These are phyloP conservation scores for Galbula dea DNA, from an alignment of 2,113 vertebrate genomes.

Conservation along the genomic window DNA sequence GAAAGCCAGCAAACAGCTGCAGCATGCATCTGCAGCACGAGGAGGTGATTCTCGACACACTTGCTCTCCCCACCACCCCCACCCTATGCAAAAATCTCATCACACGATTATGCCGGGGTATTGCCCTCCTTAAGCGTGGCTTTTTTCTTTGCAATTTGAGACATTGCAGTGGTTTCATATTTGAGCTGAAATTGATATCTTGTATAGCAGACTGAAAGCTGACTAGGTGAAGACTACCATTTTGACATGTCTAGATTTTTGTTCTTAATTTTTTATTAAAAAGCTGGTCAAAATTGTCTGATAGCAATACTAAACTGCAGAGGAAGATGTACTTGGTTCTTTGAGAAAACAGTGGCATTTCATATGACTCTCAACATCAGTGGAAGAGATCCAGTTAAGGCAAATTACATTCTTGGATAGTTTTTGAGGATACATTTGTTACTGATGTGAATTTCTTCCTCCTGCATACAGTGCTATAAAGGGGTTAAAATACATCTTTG, in stretches of 20 bases:
- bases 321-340: background rate
- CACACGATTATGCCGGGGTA: background rate
- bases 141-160: background rate
- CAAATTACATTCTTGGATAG: background rate
- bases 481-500: constrained; percentile 59
- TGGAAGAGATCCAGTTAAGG: background rate
- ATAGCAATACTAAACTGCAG: background rate
- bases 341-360: background rate
- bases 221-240: background rate
- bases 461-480: background rate
- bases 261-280: background rate
- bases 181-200: background rate
- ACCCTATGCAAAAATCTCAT: background rate
- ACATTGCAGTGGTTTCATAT: background rate
- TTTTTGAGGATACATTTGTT: background rate
- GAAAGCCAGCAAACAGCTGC: constrained; percentile 50
- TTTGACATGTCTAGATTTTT: background rate
- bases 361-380: background rate
- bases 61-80: background rate
- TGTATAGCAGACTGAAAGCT: background rate
- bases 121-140: background rate
- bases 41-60: constrained; percentile 11
- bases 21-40: constrained; percentile 4
- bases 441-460: background rate
- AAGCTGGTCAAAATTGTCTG: background rate